phyloP scores from a whole-genome alignment of 2,113 vertebrate genomes.

The Ailuropoda melanoleuca region DNA sequence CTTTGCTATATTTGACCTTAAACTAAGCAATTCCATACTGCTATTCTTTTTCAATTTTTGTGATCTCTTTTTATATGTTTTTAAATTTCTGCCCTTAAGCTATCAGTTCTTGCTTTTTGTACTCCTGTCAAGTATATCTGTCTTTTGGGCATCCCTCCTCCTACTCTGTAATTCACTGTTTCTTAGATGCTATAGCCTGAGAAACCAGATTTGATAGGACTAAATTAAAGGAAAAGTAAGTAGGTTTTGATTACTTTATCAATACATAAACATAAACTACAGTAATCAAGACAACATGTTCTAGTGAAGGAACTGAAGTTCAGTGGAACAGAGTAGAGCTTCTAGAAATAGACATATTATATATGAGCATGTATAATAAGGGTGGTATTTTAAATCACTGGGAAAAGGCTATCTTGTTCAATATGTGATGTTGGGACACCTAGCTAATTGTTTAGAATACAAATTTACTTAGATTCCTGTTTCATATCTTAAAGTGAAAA shows the following conservation, averaged over 20 bases:
- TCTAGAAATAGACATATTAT: not conserved
- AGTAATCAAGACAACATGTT: not conserved
- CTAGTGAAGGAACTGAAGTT: not conserved
- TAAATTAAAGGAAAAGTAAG: conserved; percentile 36
- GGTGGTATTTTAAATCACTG: not conserved
- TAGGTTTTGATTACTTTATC: conserved; percentile 14
- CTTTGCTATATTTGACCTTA: not conserved
- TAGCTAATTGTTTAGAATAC: not conserved
- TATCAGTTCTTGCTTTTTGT: not conserved
- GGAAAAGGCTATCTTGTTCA: not conserved
- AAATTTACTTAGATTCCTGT: not conserved
- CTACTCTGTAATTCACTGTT: not conserved
- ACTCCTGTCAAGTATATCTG: not conserved
- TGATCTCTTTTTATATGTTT: not conserved
- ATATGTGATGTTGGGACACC: not conserved
- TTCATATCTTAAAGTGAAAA: conserved; percentile 22
- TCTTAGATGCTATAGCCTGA: not conserved
- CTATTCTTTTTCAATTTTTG: not conserved
- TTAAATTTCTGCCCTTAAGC: not conserved
- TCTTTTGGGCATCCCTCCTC: not conserved
- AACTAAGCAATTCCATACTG: not conserved
- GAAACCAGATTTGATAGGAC: conserved; percentile 21
- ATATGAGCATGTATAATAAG: not conserved
- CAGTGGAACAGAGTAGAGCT: not conserved
- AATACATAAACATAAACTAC: not conserved